Evolutionary conservation across 2,797 vertebrate species (phyloP).

Genomic region (Psittacula derbiana): DNA sequence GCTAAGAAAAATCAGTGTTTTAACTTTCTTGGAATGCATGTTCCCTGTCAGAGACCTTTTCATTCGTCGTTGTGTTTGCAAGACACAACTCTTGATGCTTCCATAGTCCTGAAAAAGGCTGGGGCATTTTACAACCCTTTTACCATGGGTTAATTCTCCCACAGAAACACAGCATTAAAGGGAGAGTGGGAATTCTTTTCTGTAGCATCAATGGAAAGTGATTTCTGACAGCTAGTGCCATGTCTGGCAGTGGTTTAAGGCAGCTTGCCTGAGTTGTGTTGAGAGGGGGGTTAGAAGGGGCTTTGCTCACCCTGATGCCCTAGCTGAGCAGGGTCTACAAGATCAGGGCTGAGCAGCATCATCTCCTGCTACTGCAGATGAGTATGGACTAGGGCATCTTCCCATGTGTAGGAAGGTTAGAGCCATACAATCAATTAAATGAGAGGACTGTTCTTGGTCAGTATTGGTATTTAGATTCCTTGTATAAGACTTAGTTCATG

Average conservation of each 20-base stretch:
- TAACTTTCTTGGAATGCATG: background rate
- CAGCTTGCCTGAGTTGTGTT: background rate
- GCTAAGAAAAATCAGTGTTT: background rate
- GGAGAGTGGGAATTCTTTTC: background rate
- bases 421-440: background rate
- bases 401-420: background rate
- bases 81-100: background rate
- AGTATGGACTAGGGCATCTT: background rate
- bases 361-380: background rate
- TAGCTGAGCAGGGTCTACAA: background rate
- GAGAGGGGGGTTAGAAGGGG: rapidly evolving
- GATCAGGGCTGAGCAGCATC: background rate
- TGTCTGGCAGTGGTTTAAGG: background rate
- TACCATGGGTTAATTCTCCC: background rate
- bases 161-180: background rate
- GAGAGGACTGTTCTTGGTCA: background rate
- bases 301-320: background rate
- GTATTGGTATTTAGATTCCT: background rate
- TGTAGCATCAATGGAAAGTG: background rate
- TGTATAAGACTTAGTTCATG: background rate
- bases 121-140: background rate
- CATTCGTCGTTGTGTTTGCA: background rate
- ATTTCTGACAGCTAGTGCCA: rapidly evolving
- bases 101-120: background rate
- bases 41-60: background rate